Conservation (phyloP, 2,113 vertebrate genomes). For the Lethenteron reissneri region DNA sequence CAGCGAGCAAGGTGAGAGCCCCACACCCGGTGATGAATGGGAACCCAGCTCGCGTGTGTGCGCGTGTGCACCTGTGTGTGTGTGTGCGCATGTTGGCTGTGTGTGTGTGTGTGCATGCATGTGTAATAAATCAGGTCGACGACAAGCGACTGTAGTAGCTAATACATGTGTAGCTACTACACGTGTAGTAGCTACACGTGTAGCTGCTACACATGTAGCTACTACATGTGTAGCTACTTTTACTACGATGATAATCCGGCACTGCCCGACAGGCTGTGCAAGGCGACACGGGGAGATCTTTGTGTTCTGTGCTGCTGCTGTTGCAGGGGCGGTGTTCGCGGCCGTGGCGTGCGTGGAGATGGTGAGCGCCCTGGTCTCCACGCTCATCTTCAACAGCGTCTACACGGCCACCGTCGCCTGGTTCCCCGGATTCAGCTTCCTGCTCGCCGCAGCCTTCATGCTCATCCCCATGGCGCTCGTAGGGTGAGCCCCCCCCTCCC, state of each 20-base stretch:
- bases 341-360: slow-evolving; percentile 55
- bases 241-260: background rate
- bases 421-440: slow-evolving; percentile 56
- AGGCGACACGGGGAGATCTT: background rate
- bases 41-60: background rate
- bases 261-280: background rate
- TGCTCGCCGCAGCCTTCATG: slow-evolving; percentile 42
- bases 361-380: slow-evolving; percentile 23
- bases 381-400: slow-evolving; percentile 34
- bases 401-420: slow-evolving; percentile 57
- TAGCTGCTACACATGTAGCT: too few species aligned
- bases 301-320: slow-evolving; percentile 1
- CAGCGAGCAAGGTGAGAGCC: slow-evolving; percentile 45
- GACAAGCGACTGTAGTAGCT: too few species aligned
- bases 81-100: background rate
- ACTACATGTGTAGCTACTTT: background rate
- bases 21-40: too few species aligned
- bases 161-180: too few species aligned
- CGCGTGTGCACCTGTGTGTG: background rate
- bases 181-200: too few species aligned
- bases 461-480: slow-evolving; percentile 34
- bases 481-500: slow-evolving; percentile 28
- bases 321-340: slow-evolving; percentile 61
- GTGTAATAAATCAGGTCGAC: too few species aligned
- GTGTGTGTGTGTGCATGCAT: background rate